These are phyloP conservation scores for Leucoraja erinaceus DNA, from an alignment of 2,113 vertebrate species.

Conservation along the genomic window DNA sequence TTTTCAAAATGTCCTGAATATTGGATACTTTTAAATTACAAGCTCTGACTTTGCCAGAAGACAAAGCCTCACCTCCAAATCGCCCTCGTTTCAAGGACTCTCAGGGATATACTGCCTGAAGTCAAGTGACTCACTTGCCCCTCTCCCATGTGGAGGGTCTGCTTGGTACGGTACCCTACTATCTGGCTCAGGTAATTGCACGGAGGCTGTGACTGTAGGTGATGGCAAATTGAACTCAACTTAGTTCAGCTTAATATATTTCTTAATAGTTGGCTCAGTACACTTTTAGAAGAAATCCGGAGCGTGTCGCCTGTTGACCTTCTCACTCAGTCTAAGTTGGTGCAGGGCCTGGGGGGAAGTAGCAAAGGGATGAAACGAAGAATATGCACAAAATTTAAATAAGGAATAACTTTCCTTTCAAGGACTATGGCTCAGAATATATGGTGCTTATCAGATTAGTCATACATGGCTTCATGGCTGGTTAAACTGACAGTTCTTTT, in stretches of 20 bases:
- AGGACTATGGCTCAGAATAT: neutral
- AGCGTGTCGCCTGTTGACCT: neutral
- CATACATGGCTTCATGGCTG: neutral
- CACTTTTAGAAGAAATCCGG: neutral
- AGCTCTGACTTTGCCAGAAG: too few relatives aligned
- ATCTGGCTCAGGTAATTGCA: too few relatives aligned
- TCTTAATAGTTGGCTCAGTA: neutral
- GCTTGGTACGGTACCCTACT: too few relatives aligned
- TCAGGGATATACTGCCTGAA: too few relatives aligned
- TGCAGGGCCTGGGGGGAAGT: neutral
- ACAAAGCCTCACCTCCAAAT: too few relatives aligned
- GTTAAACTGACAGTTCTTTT: conserved; percentile 11
- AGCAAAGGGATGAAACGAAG: neutral
- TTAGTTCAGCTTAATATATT: neutral
- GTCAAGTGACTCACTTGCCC: too few relatives aligned
- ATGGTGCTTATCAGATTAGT: neutral
- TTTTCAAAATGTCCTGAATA: too few relatives aligned
- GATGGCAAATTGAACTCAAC: neutral
- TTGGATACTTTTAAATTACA: too few relatives aligned
- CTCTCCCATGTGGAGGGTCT: too few relatives aligned
- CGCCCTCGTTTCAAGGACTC: too few relatives aligned
- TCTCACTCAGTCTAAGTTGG: neutral
- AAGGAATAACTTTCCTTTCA: neutral
- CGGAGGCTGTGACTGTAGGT: too few relatives aligned
- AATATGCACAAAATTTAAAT: neutral